Conservation (phyloP, 1,140 invertebrate genomes). For the Bombyx mori region DNA sequence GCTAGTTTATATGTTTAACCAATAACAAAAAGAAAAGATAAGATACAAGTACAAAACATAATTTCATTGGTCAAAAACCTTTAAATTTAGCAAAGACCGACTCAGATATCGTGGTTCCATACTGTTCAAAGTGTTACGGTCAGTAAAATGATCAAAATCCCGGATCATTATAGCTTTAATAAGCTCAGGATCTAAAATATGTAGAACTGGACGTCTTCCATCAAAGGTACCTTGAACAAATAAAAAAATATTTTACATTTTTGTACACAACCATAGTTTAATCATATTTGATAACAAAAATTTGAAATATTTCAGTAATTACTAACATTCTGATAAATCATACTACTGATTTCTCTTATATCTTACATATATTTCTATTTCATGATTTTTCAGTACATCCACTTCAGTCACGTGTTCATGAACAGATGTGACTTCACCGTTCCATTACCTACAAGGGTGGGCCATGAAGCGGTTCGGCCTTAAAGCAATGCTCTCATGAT, state of each 20-base stretch:
- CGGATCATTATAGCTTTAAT: constrained; percentile 71
- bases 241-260: constrained; percentile 4
- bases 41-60: too few species aligned
- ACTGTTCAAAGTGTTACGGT: constrained; percentile 44
- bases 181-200: constrained; percentile 68
- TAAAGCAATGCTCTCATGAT: too few species aligned
- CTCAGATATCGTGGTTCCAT: constrained; percentile 41
- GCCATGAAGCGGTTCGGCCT: too few species aligned
- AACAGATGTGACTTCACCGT: too few species aligned
- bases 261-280: constrained; percentile 2
- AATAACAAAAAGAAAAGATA: too few species aligned
- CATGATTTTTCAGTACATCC: too few species aligned
- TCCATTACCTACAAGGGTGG: too few species aligned
- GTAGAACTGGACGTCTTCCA: constrained; percentile 53
- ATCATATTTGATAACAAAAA: constrained; percentile 3
- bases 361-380: too few species aligned
- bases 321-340: too few species aligned
- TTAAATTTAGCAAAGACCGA: constrained; percentile 40
- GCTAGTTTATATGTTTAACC: too few species aligned
- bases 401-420: too few species aligned
- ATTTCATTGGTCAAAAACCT: constrained; percentile 22
- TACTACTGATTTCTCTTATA: too few species aligned
- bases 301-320: background rate
- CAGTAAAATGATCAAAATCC: constrained; percentile 73
- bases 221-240: constrained; percentile 64